Evolutionary conservation across 2,113 vertebrate genomes (phyloP).

Genomic region (Prionailurus viverrinus): DNA sequence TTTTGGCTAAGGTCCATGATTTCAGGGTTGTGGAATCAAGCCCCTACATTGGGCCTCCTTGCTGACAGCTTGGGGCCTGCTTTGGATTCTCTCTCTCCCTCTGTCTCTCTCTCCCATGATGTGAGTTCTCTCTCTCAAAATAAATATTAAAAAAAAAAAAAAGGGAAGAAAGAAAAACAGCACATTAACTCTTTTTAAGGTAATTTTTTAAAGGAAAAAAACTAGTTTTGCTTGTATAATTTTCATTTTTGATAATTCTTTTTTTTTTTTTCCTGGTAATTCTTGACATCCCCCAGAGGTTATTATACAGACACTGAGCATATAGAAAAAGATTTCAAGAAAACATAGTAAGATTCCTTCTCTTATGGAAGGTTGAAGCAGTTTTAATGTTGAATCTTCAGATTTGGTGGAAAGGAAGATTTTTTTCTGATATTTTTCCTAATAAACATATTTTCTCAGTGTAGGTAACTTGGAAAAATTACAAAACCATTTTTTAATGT

Average conservation of each 20-base stretch:
- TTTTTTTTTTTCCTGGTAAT: background rate
- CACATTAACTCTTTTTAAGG: background rate
- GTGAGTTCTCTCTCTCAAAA: too few relatives aligned
- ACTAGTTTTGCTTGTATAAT: background rate
- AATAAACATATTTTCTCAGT: conserved; percentile 17
- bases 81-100: too few relatives aligned
- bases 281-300: background rate
- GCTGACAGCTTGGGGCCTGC: too few relatives aligned
- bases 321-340: background rate
- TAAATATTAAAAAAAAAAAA: too few relatives aligned
- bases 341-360: background rate
- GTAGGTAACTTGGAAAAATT: background rate
- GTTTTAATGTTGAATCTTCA: background rate
- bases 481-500: background rate
- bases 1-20: too few relatives aligned
- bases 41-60: too few relatives aligned
- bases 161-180: background rate
- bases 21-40: too few relatives aligned
- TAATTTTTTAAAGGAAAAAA: conserved; percentile 41
- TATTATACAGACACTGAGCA: background rate
- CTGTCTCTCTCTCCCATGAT: too few relatives aligned
- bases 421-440: conserved; percentile 9
- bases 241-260: background rate
- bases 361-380: background rate
- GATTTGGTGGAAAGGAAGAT: background rate